phyloP scores from a whole-genome alignment of 2,113 vertebrate genomes.

The Rattus norvegicus region GRCr8 NC_086020.1:85696501-85697000 shows the following conservation, averaged over 20 bases:
- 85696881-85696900: too few species aligned
- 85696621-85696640: background rate
- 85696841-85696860: too few species aligned
- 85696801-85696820: background rate
- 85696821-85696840: too few species aligned
- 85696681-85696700: background rate
- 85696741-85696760: background rate
- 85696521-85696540: background rate
- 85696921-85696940: too few species aligned
- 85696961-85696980: too few species aligned
- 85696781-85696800: background rate
- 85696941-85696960: too few species aligned
- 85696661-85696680: background rate
- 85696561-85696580: background rate
- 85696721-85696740: background rate
- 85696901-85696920: too few species aligned
- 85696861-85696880: too few species aligned
- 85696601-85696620: background rate
- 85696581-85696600: background rate
- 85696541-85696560: background rate
- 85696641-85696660: background rate
- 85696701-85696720: background rate
- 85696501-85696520: background rate
- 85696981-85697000: too few species aligned
- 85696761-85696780: background rate